A percentile compares a stretch with the other conserved stretches of the same genome.
phyloP scores from a whole-genome alignment of 2,113 vertebrate species.

The Aspiorhynchus laticeps region DNA sequence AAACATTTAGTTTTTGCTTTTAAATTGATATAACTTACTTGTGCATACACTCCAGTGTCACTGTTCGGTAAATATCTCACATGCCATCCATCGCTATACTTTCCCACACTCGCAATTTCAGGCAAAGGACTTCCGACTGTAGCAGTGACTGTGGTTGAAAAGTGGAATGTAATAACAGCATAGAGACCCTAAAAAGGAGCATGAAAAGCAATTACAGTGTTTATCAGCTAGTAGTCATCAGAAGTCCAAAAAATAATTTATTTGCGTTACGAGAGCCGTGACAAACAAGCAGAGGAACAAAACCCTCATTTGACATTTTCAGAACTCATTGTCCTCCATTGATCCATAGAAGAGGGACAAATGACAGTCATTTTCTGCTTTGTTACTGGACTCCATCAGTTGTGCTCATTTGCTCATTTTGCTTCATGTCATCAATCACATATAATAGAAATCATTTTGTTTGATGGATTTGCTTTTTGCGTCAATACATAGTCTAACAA shows the following conservation, averaged over 20 bases:
- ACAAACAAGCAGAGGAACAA: slow-evolving; percentile 35
- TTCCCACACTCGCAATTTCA: neutral
- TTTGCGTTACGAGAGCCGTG: neutral
- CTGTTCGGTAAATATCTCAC: neutral
- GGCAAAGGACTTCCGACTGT: neutral
- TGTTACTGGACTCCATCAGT: slow-evolving; percentile 48
- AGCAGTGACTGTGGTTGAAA: neutral
- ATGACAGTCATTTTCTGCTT: slow-evolving; percentile 52
- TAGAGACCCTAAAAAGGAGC: neutral
- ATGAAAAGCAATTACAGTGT: slow-evolving; percentile 8
- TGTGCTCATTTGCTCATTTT: slow-evolving; percentile 51
- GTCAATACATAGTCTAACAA: neutral
- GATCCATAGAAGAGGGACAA: slow-evolving; percentile 50
- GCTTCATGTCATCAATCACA: slow-evolving; percentile 51
- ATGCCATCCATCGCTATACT: neutral
- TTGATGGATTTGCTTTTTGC: slow-evolving; percentile 46
- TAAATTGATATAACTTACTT: neutral
- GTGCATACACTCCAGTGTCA: neutral
- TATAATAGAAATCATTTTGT: slow-evolving; percentile 48
- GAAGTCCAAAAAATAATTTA: neutral
- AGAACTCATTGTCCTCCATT: slow-evolving; percentile 43
- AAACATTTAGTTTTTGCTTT: neutral
- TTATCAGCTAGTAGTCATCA: neutral
- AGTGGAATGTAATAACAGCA: neutral
- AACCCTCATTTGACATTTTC: slow-evolving; percentile 48